Evolutionary conservation across 1,140 invertebrate species (phyloP).

Genomic region (Pseudomyrmex concolor): DNA sequence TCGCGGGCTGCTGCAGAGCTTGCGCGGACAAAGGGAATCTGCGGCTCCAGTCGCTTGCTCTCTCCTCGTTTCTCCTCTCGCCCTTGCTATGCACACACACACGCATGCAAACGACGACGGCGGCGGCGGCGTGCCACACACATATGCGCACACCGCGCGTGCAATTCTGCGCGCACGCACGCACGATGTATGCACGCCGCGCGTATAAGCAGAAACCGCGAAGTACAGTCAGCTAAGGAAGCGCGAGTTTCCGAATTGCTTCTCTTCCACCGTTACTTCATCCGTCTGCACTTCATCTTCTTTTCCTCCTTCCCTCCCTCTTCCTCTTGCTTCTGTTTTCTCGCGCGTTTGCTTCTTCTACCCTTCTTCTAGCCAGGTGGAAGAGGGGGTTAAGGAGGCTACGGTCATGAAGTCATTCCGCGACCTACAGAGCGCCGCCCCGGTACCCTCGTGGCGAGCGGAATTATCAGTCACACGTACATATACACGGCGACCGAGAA

Average conservation of each 20-base stretch:
- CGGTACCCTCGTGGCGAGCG: conserved; percentile 23
- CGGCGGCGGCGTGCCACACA: conserved; percentile 12
- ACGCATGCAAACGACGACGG: conserved; percentile 3
- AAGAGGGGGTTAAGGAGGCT: conserved; percentile 59
- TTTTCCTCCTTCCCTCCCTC: not conserved
- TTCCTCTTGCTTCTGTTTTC: no score
- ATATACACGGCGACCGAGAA: conserved; percentile 6
- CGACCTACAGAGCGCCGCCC: conserved; percentile 61
- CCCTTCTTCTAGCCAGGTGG: conserved; percentile 46
- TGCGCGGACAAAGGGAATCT: conserved; percentile 82
- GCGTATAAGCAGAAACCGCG: conserved; percentile 71
- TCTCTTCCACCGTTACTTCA: conserved; percentile 50
- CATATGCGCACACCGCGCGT: not conserved
- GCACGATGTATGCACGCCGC: conserved; percentile 45
- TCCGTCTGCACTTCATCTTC: conserved; percentile 19
- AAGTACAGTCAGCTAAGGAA: conserved; percentile 70
- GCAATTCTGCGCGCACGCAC: conserved; percentile 45
- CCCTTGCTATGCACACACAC: conserved; percentile 51
- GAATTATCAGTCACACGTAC: conserved; percentile 59
- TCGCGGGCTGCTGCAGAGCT: conserved; percentile 70
- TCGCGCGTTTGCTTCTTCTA: conserved; percentile 34
- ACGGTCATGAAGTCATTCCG: conserved; percentile 65
- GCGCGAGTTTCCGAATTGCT: conserved; percentile 51
- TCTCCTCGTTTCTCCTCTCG: conserved; percentile 28
- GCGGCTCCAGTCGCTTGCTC: conserved; percentile 76